phyloP scores from a whole-genome alignment of 2,113 vertebrate species.

The Xenopus borealis region DNA sequence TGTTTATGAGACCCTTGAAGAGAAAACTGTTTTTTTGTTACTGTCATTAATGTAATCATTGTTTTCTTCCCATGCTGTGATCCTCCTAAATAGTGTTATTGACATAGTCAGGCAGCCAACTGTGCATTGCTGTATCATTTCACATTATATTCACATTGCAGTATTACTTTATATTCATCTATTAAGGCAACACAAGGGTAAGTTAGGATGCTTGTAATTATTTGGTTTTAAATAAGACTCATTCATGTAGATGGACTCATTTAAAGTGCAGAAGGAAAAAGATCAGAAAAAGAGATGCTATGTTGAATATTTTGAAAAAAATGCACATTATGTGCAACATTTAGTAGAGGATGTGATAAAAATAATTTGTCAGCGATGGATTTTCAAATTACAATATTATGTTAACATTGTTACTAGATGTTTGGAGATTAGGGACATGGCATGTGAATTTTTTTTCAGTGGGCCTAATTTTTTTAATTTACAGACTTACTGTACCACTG shows the following conservation, averaged over 20 bases:
- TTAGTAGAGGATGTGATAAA: neutral
- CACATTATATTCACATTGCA: neutral
- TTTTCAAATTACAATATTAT: neutral
- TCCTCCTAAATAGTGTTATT: neutral
- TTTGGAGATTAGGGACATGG: neutral
- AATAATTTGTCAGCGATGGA: neutral
- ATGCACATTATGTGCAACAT: neutral
- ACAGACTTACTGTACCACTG: too few relatives aligned
- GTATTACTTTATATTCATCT: constrained; percentile 3
- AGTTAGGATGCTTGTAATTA: neutral
- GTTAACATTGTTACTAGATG: neutral
- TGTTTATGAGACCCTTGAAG: constrained; percentile 17
- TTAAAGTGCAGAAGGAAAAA: neutral
- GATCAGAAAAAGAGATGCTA: neutral
- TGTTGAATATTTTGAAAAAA: neutral
- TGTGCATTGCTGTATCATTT: neutral
- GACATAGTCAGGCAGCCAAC: neutral
- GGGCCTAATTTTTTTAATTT: too few relatives aligned
- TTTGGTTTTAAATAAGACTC: neutral
- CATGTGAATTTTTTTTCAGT: too few relatives aligned
- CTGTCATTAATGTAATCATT: constrained; percentile 26
- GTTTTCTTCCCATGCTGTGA: constrained; percentile 3
- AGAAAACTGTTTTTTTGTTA: constrained; percentile 8
- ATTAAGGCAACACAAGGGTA: neutral
- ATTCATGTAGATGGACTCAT: neutral